Conservation (phyloP, 2,888 invertebrate species). For the Lycocerus yunnanus region DNA sequence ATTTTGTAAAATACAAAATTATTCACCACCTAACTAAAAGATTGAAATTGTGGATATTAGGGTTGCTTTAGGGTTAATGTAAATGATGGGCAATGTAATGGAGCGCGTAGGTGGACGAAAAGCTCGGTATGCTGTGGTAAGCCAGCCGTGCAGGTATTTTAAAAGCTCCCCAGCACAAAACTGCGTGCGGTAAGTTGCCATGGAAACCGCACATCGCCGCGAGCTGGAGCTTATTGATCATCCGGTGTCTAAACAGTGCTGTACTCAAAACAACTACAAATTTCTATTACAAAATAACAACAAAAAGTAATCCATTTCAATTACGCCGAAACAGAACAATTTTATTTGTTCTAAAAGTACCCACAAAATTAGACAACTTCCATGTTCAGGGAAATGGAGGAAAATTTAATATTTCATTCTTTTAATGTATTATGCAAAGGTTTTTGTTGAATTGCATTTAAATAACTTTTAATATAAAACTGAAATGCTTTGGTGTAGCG, state of each 20-base stretch:
- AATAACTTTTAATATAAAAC: not conserved
- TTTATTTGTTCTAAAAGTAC: not conserved
- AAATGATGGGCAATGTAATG: constrained; percentile 36
- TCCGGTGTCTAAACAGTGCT: constrained; percentile 36
- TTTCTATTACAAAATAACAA: constrained; percentile 19
- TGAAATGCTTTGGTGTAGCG: not conserved
- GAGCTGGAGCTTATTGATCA: constrained; percentile 47
- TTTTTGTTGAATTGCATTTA: not conserved
- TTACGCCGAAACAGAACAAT: not conserved
- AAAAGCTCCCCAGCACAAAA: constrained; percentile 41
- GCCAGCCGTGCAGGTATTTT: constrained; percentile 44
- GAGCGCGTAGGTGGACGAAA: constrained; percentile 35
- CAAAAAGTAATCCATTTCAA: not conserved
- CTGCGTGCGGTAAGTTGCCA: constrained; percentile 46
- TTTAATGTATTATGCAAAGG: not conserved
- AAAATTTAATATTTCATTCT: not conserved
- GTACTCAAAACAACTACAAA: constrained; percentile 34
- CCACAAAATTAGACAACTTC: not conserved
- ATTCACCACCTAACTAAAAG: constrained; percentile 12
- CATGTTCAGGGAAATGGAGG: not conserved
- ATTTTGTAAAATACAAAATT: not conserved
- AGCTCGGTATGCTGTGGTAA: constrained; percentile 39
- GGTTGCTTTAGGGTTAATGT: constrained; percentile 33
- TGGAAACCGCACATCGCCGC: constrained; percentile 46
- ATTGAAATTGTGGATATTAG: constrained; percentile 31